Evolutionary conservation across 2,113 vertebrate species (phyloP), one percentile per base, ranked within the genome.

Genomic region (Dermatemys mawii): DNA sequence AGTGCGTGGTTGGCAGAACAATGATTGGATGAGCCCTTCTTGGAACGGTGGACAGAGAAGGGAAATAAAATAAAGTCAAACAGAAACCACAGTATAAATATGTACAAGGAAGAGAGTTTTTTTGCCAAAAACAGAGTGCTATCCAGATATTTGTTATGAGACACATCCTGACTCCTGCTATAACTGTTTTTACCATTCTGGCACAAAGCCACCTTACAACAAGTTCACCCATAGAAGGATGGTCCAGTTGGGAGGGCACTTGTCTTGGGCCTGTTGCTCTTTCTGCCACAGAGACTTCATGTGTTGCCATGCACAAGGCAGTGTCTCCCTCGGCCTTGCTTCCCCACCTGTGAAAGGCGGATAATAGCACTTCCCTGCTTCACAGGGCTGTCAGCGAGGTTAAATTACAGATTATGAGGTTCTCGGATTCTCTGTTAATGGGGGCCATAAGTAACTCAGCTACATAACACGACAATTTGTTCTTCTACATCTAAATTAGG

Each of bases 351-450:
- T 51, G 83, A 87, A 93, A 60, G 5, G 19, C 60, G 35, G 5
- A 6, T 0, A 41, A 86, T 90, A 90, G 82, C 12, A 29, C 38
- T 2, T 48, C 3, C 75, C 38, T 84, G 32, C 17, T 84, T 76
- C 73, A 75, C 22, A 19, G 13, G 82, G 6, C 12, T 76, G 24
- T 24, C 44, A 76, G 63, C 17, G n/a, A 70, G 9, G 63, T 38
- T 70, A 70, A 38, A 70, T 38, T 22, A 22, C 22, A 44, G 38
- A 27, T 6, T 75, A 24, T 44, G 70, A 76, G 73, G 41, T 22
- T 35, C 22, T 70, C 82, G 6, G 35, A 0, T 38, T 48, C 51
- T 70, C 54, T 17, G 0, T 4, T 14, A 78, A 2, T 53, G 38
- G 54, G 10, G 83, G 17, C 29, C 90, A 24, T 1, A 0, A 6